phyloP scores from a whole-genome alignment of 2,113 vertebrate genomes.

The Platycercus adscitus region DNA sequence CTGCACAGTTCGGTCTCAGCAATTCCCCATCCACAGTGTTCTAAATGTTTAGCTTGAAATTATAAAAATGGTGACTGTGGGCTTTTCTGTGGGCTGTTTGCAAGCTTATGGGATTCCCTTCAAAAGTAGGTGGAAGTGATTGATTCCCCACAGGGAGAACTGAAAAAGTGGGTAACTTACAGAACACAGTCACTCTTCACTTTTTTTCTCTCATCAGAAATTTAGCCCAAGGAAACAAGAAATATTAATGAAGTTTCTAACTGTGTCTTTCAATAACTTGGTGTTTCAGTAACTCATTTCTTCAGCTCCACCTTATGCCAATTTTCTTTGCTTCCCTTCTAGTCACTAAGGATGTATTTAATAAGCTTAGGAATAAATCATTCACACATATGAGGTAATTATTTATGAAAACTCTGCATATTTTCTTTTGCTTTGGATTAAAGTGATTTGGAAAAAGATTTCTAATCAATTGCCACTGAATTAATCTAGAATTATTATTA shows the following conservation, averaged over 20 bases:
- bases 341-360: background rate
- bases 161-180: background rate
- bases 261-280: background rate
- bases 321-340: slow-evolving; percentile 32
- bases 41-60: background rate
- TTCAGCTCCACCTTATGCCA: background rate
- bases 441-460: background rate
- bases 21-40: background rate
- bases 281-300: slow-evolving; percentile 20
- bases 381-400: background rate
- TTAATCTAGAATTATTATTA: background rate
- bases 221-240: slow-evolving; percentile 24
- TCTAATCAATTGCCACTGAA: background rate
- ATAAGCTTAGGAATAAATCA: slow-evolving; percentile 25
- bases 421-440: background rate
- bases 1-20: background rate
- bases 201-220: background rate
- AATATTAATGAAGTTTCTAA: slow-evolving; percentile 30
- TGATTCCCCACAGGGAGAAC: background rate
- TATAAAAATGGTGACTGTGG: background rate
- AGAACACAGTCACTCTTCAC: background rate
- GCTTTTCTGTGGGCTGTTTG: background rate
- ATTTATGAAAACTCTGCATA: background rate
- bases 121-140: background rate
- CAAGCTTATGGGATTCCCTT: background rate